Conservation (phyloP, 2,797 vertebrate genomes). For the Acanthornis magna region DNA sequence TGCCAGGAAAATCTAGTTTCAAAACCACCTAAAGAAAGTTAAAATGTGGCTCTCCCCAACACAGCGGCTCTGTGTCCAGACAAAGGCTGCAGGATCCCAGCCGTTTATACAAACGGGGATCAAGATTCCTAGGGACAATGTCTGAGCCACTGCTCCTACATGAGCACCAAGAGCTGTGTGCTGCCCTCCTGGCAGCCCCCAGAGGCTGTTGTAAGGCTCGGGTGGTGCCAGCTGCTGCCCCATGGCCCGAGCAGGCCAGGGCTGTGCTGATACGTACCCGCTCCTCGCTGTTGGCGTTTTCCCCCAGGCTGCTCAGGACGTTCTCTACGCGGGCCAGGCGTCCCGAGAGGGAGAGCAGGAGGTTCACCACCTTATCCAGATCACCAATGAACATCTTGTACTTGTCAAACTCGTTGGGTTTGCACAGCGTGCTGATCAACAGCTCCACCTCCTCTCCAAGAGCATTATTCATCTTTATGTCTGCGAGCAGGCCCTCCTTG, state of each 20-base stretch:
- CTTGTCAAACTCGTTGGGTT: constrained; percentile 91
- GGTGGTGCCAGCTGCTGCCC: background rate
- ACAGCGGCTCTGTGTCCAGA: fast-evolving
- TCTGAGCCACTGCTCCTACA: too few species aligned
- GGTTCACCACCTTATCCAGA: constrained; percentile 93
- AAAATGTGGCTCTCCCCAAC: background rate
- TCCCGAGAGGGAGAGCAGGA: constrained; percentile 91
- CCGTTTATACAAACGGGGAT: fast-evolving
- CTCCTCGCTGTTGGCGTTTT: constrained; percentile 78
- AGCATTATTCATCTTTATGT: constrained; percentile 81
- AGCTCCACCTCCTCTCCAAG: constrained; percentile 81
- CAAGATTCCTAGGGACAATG: background rate
- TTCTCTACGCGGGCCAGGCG: constrained; percentile 89
- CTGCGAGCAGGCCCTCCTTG: constrained; percentile 80
- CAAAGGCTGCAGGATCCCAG: background rate
- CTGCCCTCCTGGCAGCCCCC: background rate
- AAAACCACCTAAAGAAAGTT: background rate
- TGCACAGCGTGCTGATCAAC: constrained; percentile 84
- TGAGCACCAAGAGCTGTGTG: background rate
- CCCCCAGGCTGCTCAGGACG: constrained; percentile 77
- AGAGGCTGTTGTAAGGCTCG: background rate
- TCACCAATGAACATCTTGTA: constrained; percentile 94
- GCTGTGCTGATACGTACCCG: constrained; percentile 76
- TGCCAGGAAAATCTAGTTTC: background rate
- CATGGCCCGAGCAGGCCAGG: fast-evolving